Percentiles rank a stretch among this genome's conserved stretches.
phyloP scores from a whole-genome alignment of 2,113 vertebrate species.

The Hippocampus zosterae region DNA sequence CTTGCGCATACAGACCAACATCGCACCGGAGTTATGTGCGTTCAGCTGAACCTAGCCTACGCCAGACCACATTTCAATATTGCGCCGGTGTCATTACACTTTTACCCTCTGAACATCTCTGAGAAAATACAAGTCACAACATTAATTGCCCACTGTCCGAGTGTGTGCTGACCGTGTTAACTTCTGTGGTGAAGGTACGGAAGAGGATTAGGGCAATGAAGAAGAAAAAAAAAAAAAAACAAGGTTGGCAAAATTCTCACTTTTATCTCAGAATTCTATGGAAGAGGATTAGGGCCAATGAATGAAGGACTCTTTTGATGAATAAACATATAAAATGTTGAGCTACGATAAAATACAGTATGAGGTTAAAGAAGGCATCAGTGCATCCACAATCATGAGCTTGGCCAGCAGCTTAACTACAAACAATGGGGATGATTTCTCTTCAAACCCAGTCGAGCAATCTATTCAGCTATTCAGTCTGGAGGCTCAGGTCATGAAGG shows the following conservation, averaged over 20 bases:
- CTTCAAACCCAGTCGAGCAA: background rate
- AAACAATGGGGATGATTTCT: conserved; percentile 3
- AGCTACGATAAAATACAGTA: no score
- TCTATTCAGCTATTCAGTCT: conserved; percentile 1
- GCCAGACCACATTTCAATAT: background rate
- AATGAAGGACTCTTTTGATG: no score
- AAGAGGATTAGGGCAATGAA: no score
- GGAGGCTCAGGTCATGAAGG: background rate
- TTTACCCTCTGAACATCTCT: background rate
- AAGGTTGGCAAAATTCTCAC: no score
- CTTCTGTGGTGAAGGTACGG: no score
- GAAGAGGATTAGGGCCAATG: no score
- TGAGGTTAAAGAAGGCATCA: conserved; percentile 1
- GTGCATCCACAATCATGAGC: conserved; percentile 63
- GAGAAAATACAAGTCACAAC: background rate
- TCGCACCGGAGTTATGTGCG: conserved; percentile 28
- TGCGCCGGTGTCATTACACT: background rate
- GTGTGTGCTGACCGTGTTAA: no score
- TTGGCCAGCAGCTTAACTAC: conserved; percentile 65
- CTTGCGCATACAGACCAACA: conserved; percentile 15
- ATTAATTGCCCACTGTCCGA: no score
- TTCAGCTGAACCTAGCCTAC: conserved; percentile 13
- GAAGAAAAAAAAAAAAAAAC: no score
- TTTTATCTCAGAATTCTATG: no score
- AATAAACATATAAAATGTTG: no score